phyloP scores from a whole-genome alignment of 2,888 invertebrate species.

The Pyralis farinalis region DNA sequence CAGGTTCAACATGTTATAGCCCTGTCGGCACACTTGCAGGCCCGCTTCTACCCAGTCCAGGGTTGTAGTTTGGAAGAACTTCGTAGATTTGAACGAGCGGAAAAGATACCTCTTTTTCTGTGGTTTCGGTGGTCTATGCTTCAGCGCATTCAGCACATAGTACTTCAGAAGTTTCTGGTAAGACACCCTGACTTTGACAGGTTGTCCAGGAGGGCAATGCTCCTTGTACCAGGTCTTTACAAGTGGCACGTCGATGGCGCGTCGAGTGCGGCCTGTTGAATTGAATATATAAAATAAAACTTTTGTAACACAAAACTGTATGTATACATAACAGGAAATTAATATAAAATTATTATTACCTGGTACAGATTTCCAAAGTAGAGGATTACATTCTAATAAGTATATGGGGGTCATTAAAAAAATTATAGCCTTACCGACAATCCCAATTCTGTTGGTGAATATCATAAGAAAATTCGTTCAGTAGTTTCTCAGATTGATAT shows the following conservation, averaged over 20 bases:
- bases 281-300: background rate
- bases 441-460: too few relatives aligned
- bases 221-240: slow-evolving; percentile 99
- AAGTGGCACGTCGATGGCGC: slow-evolving; percentile 98
- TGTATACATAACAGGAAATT: too few relatives aligned
- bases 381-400: too few relatives aligned
- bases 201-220: slow-evolving; percentile 96
- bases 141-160: slow-evolving; percentile 98
- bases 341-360: too few relatives aligned
- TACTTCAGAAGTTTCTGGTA: slow-evolving; percentile 99
- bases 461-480: too few relatives aligned
- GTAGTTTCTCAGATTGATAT: too few relatives aligned
- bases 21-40: slow-evolving; percentile 98
- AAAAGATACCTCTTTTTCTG: slow-evolving; percentile 99
- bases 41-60: slow-evolving; percentile 99
- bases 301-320: too few relatives aligned
- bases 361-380: too few relatives aligned
- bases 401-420: too few relatives aligned
- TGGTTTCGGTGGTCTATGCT: slow-evolving; percentile 98
- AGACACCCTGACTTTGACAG: slow-evolving; percentile 99
- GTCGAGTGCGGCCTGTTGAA: slow-evolving; percentile 87
- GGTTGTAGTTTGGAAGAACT: slow-evolving; percentile 99
- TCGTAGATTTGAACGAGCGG: slow-evolving; percentile 99
- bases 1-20: slow-evolving; percentile 99
- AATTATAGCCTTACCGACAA: too few relatives aligned